A percentile compares a stretch with the other conserved stretches of the same genome.
Evolutionary conservation across 2,113 vertebrate genomes (phyloP).

Genomic region (Cyphomyrus plagiostoma): DNA sequence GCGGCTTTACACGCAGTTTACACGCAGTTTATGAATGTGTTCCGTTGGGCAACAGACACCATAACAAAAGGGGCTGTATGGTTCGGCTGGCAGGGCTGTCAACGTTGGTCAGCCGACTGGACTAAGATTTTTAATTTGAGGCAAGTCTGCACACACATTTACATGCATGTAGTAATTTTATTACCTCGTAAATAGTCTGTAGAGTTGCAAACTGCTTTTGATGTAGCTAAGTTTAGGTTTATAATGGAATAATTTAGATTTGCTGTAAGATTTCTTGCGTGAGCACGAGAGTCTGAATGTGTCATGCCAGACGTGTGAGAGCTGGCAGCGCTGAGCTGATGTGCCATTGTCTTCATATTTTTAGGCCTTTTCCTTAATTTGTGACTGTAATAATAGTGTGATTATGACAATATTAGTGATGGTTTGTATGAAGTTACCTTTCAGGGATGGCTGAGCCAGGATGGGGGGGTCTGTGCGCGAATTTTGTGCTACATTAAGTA

Average conservation of each 20-base stretch:
- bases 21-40: background rate
- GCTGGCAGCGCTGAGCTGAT: background rate
- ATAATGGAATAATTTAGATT: background rate
- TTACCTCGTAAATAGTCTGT: background rate
- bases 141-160: background rate
- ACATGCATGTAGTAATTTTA: background rate
- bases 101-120: background rate
- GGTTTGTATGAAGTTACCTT: background rate
- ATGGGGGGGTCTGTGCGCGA: too few relatives aligned
- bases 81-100: background rate
- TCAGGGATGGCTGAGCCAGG: background rate
- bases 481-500: background rate
- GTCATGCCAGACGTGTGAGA: background rate
- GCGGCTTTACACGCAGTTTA: conserved; percentile 26
- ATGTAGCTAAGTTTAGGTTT: background rate
- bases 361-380: background rate
- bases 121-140: background rate
- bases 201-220: background rate
- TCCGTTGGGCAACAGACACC: background rate
- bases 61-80: too few relatives aligned
- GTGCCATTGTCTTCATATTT: background rate
- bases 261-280: background rate
- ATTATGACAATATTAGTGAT: background rate
- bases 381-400: background rate
- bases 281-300: background rate